A percentile compares a stretch with the other conserved stretches of the same genome.
phyloP scores from a whole-genome alignment of 2,113 vertebrate species.

The Zosterops pallidus region DNA sequence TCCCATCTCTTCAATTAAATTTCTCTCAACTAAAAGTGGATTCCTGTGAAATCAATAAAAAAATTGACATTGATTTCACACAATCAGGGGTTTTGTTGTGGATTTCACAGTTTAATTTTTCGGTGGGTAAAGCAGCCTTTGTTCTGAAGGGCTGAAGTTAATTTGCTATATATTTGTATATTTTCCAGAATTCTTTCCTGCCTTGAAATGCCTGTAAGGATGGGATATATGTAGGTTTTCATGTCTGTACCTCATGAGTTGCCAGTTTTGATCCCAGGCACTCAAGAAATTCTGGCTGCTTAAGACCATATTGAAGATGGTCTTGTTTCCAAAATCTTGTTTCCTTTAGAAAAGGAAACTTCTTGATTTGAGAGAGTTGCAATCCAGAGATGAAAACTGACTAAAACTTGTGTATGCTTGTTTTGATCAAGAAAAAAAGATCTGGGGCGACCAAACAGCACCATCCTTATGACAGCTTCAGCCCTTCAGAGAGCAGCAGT shows the following conservation, averaged over 20 bases:
- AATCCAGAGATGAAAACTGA: background rate
- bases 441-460: background rate
- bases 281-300: background rate
- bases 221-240: background rate
- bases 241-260: background rate
- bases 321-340: background rate
- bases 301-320: background rate
- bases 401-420: background rate
- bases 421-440: background rate
- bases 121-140: background rate
- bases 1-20: background rate
- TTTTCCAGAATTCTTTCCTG: background rate
- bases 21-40: background rate
- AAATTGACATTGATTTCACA: background rate
- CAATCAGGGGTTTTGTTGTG: background rate
- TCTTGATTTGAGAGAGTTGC: background rate
- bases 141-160: background rate
- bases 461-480: background rate
- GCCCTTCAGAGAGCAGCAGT: slow-evolving; percentile 21
- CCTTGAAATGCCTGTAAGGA: background rate
- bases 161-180: background rate
- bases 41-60: background rate
- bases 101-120: background rate
- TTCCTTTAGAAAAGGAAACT: background rate
- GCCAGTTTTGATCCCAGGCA: background rate